Base-by-base conservation (phyloP, 2,888 invertebrate species). In the Hydropsyche betteni region DNA sequence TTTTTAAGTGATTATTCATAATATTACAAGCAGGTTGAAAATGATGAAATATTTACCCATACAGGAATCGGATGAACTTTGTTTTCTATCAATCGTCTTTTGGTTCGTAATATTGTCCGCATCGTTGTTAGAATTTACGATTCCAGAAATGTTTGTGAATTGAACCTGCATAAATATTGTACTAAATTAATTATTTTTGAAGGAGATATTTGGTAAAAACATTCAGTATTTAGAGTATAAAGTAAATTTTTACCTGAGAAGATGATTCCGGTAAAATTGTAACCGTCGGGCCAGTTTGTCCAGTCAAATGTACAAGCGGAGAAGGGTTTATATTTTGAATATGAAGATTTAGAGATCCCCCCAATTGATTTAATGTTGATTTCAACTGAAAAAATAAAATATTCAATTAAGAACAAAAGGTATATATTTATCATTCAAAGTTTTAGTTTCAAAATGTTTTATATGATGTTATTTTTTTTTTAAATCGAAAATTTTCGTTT, bases 221-320 rank as follows among this genome's bases (percentile, higher is more conserved):
- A 24, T 2, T 24, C 2, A 2, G 24, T 24, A 24, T 24, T 24
- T 1, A 2, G 24, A 24, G 24, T 24, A 24, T 24, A 24, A 24
- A 24, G 2, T 24, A 1, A 2, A 24, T 24, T 24, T 24, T 24
- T 24, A 24, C 24, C 24, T 24, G 24, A 2, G 24, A 24, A 55
- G 69, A 8, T 44, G 50, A 51, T 16, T 70, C 70, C 7, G 70
- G 70, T 53, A 70, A 53, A 70, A 70, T 70, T 5, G 70, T 53
- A 24, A 70, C 70, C 10, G 69, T 69, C 8, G 69, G 8, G 5
- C n/a, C 50, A 5, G 72, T 5, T 24, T 72, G 72, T 36, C 44
- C 38, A 8, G 55, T 44, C 10, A 72, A 44, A 16, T 72, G 58
- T 52, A 58, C 55, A 4, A 72, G 55, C 4, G 72, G 72, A 38